These are phyloP conservation scores for Triplophysa siluroides DNA, from an alignment of 2,113 vertebrate genomes.

Conservation along the genomic window DNA sequence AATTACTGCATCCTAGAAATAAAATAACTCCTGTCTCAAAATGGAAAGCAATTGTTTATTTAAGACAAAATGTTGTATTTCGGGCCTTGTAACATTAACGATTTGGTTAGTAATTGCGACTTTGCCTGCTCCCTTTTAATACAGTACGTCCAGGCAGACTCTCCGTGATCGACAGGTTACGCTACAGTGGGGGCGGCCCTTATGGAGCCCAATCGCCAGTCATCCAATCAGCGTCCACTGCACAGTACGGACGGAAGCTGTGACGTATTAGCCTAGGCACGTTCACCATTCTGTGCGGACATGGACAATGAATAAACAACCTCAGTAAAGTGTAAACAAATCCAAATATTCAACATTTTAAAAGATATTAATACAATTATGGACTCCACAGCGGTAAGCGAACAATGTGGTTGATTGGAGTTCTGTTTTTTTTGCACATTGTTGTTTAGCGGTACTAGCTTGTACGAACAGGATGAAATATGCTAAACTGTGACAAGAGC, in stretches of 20 bases:
- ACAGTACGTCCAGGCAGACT: background rate
- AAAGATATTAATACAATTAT: background rate
- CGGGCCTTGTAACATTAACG: background rate
- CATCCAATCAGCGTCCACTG: conserved; percentile 14
- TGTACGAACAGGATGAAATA: background rate
- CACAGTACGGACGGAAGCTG: background rate
- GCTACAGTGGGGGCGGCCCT: background rate
- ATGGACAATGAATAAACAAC: conserved; percentile 14
- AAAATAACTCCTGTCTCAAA: background rate
- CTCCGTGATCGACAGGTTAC: background rate
- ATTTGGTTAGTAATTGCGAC: background rate
- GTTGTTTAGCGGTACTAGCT: conserved; percentile 10
- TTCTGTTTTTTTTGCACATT: background rate
- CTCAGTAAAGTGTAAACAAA: conserved; percentile 36
- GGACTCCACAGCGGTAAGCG: conserved; percentile 33
- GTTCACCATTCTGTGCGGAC: conserved; percentile 24
- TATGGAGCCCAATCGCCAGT: background rate
- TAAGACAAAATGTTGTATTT: background rate
- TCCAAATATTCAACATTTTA: background rate
- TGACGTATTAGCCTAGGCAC: background rate
- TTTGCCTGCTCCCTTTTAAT: conserved; percentile 4
- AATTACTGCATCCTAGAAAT: background rate
- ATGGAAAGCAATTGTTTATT: background rate
- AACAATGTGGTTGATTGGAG: background rate
- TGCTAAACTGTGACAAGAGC: background rate